These are phyloP conservation scores for Hirundichthys speculiger DNA, from an alignment of 2,113 vertebrate species.

Conservation along the genomic window DNA sequence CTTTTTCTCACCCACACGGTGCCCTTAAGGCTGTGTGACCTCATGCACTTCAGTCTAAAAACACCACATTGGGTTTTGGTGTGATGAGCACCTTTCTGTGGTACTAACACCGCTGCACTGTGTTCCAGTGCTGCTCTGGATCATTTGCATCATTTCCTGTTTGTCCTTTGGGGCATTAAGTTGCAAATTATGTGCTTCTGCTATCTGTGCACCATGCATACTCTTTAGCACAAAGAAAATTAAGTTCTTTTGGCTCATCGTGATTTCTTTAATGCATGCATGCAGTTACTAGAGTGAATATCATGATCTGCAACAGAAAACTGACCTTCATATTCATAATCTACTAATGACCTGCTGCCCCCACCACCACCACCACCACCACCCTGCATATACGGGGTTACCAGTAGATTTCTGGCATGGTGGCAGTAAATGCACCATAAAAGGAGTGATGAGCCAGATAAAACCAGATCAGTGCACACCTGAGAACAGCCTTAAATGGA, in stretches of 20 bases:
- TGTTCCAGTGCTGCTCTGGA: too few species aligned
- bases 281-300: slow-evolving; percentile 6
- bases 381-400: slow-evolving; percentile 66
- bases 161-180: too few species aligned
- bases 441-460: too few species aligned
- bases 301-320: background rate
- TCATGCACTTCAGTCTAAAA: slow-evolving; percentile 71
- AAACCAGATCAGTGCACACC: too few species aligned
- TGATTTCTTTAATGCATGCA: background rate
- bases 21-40: slow-evolving; percentile 79
- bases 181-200: slow-evolving; percentile 25
- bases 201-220: background rate
- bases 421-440: slow-evolving; percentile 16
- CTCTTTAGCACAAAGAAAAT: background rate
- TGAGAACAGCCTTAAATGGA: too few species aligned
- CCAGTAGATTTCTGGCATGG: slow-evolving; percentile 46
- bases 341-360: background rate
- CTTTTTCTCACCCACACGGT: slow-evolving; percentile 34
- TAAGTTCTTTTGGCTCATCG: background rate
- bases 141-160: too few species aligned
- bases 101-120: slow-evolving; percentile 80
- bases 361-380: slow-evolving; percentile 32
- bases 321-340: background rate
- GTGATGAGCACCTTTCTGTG: slow-evolving; percentile 48
- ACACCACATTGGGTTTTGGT: slow-evolving; percentile 38